Base-by-base conservation (phyloP, 1,140 invertebrate genomes). In the Bombus vancouverensis region DNA sequence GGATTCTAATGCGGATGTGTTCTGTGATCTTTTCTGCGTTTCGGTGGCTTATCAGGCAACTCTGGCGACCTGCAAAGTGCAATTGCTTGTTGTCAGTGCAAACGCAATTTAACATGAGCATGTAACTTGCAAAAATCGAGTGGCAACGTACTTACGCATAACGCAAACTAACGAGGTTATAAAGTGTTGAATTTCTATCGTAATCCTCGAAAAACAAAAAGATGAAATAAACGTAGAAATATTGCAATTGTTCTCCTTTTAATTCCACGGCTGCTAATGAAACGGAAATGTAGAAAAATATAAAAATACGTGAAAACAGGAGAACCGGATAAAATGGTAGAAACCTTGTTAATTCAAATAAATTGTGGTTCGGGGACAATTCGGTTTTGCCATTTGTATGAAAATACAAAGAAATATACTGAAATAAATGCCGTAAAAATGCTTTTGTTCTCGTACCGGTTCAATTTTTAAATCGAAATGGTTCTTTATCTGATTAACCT, bases 41-140 rank as follows among this genome's bases (percentile, higher is more conserved):
- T 73, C 68, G 39, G 70, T 66, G n/a, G n/a, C n/a, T 66, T 66
- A 32, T 66, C 59, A 81, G 71, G 32, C 57, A 53, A 39, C 70
- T 62, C 37, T 28, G 37, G 47, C 70, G 37, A 81, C 47, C 70
- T 81, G 68, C 37, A 81, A 59, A 73, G 37, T 73, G 53, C 57
- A 73, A 81, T 81, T 73, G 53, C 53, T 81, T 81, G 53, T 81
- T 74, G 68, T 81, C 80, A 81, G 70, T 81, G 70, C 59, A 81
- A 81, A 81, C 37, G 80, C n/a, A 73, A 81, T 81, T 62, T 59
- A 44, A 57, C n/a, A 8, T n/a, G 68, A 3, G 47, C 47, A 53
- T 53, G 68, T 81, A 57, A 81, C 70, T 32, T 42, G 37, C 37
- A 73, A 70, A 71, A 73, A 72, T 71, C 66, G 37, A 28, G 53